Conservation (phyloP, 2,113 vertebrate species). For the Pterocles gutturalis region DNA sequence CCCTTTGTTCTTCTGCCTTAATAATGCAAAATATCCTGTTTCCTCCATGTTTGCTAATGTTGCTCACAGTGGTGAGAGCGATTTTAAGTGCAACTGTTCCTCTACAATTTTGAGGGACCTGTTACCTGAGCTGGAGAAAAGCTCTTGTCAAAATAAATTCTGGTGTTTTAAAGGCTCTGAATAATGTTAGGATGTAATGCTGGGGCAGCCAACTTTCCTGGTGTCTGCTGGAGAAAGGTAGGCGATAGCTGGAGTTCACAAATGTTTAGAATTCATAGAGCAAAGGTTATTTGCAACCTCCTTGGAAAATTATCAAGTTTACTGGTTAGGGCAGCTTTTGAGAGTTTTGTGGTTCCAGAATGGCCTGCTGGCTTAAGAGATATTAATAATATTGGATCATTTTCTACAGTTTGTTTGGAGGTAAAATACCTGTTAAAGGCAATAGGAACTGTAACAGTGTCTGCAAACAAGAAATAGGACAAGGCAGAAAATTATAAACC, state of each 20-base stretch:
- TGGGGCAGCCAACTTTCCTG: neutral
- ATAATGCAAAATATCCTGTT: conserved; percentile 5
- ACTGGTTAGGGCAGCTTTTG: neutral
- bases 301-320: neutral
- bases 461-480: neutral
- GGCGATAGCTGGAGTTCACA: neutral
- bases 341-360: neutral
- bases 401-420: neutral
- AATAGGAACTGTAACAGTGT: neutral
- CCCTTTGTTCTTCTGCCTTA: conserved; percentile 43
- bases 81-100: neutral
- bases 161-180: neutral
- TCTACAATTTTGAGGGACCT: neutral
- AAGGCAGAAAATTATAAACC: neutral
- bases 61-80: neutral
- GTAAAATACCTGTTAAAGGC: neutral
- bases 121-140: neutral
- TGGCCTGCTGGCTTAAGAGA: neutral
- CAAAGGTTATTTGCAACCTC: neutral
- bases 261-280: neutral
- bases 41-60: neutral
- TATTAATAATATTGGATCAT: neutral
- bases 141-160: neutral
- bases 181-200: neutral
- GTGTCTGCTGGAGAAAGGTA: neutral